Evolutionary conservation across 1,140 invertebrate species (phyloP).

Genomic region (Uloborus diversus): DNA sequence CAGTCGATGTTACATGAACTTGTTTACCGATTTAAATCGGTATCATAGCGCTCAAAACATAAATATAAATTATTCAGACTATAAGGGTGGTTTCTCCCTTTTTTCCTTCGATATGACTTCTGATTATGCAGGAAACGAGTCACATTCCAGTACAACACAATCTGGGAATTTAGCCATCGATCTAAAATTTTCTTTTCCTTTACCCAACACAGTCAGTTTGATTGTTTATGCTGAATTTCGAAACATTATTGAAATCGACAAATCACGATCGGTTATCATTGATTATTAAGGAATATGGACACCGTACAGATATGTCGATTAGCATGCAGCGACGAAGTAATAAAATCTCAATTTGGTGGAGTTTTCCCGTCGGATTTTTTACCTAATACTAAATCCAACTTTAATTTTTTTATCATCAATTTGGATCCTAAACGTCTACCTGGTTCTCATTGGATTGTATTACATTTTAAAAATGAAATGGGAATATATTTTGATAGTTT

Average conservation of each 20-base stretch:
- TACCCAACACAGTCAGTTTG: neutral
- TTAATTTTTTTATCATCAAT: too few relatives aligned
- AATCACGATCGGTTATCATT: neutral
- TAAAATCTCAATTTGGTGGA: too few relatives aligned
- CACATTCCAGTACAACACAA: neutral
- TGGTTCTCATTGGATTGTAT: too few relatives aligned
- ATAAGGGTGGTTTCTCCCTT: neutral
- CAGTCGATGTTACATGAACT: neutral
- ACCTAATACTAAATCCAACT: too few relatives aligned
- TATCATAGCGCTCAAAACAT: constrained; percentile 16
- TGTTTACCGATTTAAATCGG: constrained; percentile 15
- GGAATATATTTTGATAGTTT: too few relatives aligned
- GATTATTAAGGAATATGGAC: too few relatives aligned
- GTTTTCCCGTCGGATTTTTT: too few relatives aligned
- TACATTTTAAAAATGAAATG: too few relatives aligned
- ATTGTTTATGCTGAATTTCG: constrained; percentile 15
- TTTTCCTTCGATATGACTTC: constrained; percentile 4
- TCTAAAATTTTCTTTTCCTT: neutral
- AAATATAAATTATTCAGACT: constrained; percentile 15
- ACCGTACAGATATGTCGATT: too few relatives aligned
- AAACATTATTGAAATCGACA: constrained; percentile 5
- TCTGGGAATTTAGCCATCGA: neutral
- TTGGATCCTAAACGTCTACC: too few relatives aligned
- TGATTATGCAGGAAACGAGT: neutral
- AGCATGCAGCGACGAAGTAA: too few relatives aligned